phyloP scores from a whole-genome alignment of 1,140 invertebrate species.

The Doryteuthis pealeii region DNA sequence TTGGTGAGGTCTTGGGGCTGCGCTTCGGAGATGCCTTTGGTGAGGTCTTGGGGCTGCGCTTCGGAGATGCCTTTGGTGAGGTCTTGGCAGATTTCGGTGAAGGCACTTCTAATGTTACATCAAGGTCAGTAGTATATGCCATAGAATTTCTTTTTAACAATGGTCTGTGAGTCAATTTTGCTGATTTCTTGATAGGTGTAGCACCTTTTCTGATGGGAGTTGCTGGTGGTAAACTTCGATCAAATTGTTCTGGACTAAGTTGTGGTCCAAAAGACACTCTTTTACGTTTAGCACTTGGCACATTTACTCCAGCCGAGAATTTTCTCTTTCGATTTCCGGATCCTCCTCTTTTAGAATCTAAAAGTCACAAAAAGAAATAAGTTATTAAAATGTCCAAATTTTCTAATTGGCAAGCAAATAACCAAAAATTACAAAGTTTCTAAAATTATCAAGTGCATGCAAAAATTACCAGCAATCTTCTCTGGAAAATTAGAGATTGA shows the following conservation, averaged over 20 bases:
- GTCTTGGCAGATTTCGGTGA: conserved; percentile 14
- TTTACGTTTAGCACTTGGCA: conserved; percentile 39
- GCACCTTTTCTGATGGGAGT: conserved; percentile 61
- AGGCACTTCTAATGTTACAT: conserved; percentile 14
- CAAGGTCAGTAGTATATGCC: conserved; percentile 2
- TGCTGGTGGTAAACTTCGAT: conserved; percentile 57
- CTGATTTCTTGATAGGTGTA: conserved; percentile 33
- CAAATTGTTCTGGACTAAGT: conserved; percentile 62
- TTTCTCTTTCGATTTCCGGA: conserved; percentile 36
- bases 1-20: neutral
- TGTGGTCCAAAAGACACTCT: conserved; percentile 62
- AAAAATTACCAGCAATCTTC: too few relatives aligned
- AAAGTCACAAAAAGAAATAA: conserved; percentile 5
- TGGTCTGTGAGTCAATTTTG: conserved; percentile 23
- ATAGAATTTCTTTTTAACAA: conserved; percentile 33
- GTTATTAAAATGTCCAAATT: too few relatives aligned
- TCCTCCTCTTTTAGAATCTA: neutral
- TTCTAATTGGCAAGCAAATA: too few relatives aligned
- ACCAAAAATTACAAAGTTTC: too few relatives aligned
- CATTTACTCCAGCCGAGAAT: conserved; percentile 22
- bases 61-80: conserved; percentile 17
- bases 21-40: conserved; percentile 13
- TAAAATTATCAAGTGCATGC: too few relatives aligned
- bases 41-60: neutral
- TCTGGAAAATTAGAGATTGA: too few relatives aligned